These are phyloP conservation scores for Megalops cyprinoides DNA, from an alignment of 2,797 vertebrate species.

Conservation along the genomic window DNA sequence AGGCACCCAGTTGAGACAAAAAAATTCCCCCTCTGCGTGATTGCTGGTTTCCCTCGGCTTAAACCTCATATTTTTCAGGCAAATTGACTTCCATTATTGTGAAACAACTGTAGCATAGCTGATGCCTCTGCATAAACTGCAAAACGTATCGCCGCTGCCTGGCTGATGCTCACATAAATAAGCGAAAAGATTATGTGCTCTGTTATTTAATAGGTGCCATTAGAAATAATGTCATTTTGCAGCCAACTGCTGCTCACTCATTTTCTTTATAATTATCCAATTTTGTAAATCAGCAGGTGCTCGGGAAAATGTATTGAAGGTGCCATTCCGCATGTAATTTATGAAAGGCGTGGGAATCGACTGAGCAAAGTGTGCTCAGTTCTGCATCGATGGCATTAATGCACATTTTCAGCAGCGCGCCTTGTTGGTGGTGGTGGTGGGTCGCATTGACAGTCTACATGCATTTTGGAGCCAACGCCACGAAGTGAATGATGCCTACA, in stretches of 20 bases:
- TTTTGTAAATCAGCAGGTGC: conserved; percentile 57
- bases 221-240: conserved; percentile 50
- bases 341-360: conserved; percentile 34
- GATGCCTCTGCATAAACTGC: conserved; percentile 48
- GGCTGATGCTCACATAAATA: conserved; percentile 49
- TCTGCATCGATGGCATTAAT: conserved; percentile 23
- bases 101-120: conserved; percentile 51
- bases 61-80: conserved; percentile 58
- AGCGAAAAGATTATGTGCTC: conserved; percentile 46
- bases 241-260: conserved; percentile 47
- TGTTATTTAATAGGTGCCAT: conserved; percentile 58
- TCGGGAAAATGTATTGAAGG: conserved; percentile 40
- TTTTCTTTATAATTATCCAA: conserved; percentile 55
- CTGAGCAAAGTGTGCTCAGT: conserved; percentile 20
- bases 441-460: conserved; percentile 25
- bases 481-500: conserved; percentile 20
- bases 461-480: conserved; percentile 6
- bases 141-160: conserved; percentile 39
- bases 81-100: conserved; percentile 63
- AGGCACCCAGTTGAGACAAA: conserved; percentile 43
- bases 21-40: conserved; percentile 42
- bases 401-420: neutral
- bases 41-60: conserved; percentile 49
- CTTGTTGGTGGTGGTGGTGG: conserved; percentile 30
- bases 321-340: conserved; percentile 43